Conservation (phyloP, 2,888 invertebrate species). For the Lacanobia oleracea region DNA sequence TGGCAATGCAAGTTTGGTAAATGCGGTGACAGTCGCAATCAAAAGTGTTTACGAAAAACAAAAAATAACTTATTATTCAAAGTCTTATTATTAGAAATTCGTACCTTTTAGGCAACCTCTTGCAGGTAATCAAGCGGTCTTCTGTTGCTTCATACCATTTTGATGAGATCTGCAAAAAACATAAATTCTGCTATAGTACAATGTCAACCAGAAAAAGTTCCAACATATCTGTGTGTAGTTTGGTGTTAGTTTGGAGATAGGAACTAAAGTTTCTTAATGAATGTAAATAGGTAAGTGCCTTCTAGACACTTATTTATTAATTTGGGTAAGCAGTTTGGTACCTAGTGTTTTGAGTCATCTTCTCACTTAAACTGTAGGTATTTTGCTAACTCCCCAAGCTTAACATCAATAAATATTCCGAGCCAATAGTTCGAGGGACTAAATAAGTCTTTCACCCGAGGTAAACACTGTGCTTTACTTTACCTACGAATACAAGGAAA, state of each 20-base stretch:
- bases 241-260: background rate
- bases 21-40: background rate
- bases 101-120: slow-evolving; percentile 83
- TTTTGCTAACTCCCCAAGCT: background rate
- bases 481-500: too few species aligned
- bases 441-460: too few species aligned
- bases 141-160: slow-evolving; percentile 82
- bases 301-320: background rate
- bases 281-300: background rate
- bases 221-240: too few species aligned
- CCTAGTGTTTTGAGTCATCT: background rate
- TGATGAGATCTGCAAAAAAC: slow-evolving; percentile 83
- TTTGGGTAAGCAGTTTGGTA: background rate
- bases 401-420: too few species aligned
- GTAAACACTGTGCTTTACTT: too few species aligned
- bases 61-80: background rate
- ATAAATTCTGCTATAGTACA: slow-evolving; percentile 30
- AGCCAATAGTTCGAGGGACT: too few species aligned
- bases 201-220: too few species aligned
- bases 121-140: slow-evolving; percentile 66
- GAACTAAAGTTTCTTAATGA: background rate
- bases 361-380: background rate
- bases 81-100: slow-evolving; percentile 32
- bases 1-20: background rate
- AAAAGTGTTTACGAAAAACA: slow-evolving; percentile 13